Conservation (phyloP, 2,797 vertebrate genomes). For the Sardinella longiceps region DNA sequence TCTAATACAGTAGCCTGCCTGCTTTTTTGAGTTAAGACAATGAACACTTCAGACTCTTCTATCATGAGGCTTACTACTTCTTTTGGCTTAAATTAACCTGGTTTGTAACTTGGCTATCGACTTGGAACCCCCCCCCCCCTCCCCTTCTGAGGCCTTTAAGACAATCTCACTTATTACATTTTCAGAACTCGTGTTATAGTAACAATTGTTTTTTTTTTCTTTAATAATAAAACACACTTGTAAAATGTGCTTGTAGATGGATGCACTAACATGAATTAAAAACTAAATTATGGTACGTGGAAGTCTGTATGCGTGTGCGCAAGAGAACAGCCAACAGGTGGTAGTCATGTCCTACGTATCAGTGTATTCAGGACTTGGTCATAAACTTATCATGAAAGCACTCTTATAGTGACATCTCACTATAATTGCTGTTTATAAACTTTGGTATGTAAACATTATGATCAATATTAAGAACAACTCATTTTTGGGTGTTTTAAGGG, state of each 20-base stretch:
- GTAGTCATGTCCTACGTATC: not conserved
- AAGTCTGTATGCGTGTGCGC: not conserved
- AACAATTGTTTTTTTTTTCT: not conserved
- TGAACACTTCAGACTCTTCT: too few species aligned
- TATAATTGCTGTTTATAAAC: not conserved
- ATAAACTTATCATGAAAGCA: not conserved
- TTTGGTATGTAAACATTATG: not conserved
- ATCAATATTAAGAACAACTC: not conserved
- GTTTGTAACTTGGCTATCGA: too few species aligned
- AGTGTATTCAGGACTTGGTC: not conserved
- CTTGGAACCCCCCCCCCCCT: too few species aligned
- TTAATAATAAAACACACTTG: not conserved
- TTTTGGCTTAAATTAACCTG: too few species aligned
- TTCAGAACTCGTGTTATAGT: constrained; percentile 33
- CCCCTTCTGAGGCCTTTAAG: not conserved
- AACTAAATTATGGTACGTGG: not conserved
- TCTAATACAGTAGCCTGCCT: too few species aligned
- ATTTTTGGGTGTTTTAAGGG: too few species aligned
- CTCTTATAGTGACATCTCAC: not conserved
- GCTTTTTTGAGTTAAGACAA: too few species aligned
- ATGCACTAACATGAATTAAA: not conserved
- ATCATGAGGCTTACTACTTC: too few species aligned
- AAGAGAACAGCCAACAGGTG: not conserved
- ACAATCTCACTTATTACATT: constrained; percentile 44
- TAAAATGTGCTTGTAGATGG: not conserved